These are phyloP conservation scores for Drosophila persimilis DNA, from an alignment of 1,140 invertebrate species.

Conservation along the genomic window DNA sequence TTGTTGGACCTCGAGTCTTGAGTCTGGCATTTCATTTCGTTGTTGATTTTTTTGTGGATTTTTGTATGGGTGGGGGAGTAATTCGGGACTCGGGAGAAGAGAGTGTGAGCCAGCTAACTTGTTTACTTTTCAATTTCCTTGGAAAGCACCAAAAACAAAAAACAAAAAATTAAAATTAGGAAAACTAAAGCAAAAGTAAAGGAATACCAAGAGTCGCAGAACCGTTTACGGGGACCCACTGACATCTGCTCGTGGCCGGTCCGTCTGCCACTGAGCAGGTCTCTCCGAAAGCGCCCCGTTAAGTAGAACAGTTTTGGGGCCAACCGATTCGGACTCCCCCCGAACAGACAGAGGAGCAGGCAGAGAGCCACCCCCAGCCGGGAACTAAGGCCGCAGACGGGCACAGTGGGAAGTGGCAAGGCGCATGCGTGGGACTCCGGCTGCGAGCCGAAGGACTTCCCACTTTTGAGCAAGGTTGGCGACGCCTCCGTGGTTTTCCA, in stretches of 20 bases:
- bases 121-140: constrained; percentile 57
- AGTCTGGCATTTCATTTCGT: constrained; percentile 27
- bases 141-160: background rate
- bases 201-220: background rate
- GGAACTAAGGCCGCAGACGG: background rate
- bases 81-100: constrained; percentile 12
- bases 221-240: background rate
- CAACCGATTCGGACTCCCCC: constrained; percentile 49
- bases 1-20: constrained; percentile 50
- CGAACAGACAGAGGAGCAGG: constrained; percentile 1
- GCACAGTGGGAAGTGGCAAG: background rate
- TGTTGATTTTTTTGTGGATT: constrained; percentile 13
- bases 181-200: background rate
- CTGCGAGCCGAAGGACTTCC: constrained; percentile 47
- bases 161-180: background rate
- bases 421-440: constrained; percentile 27
- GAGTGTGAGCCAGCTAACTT: constrained; percentile 28
- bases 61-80: constrained; percentile 11
- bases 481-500: constrained; percentile 69
- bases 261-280: constrained; percentile 61
- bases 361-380: constrained; percentile 1
- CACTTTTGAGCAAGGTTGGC: constrained; percentile 38
- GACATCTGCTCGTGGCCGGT: constrained; percentile 49
- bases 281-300: constrained; percentile 68
- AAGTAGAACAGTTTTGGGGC: constrained; percentile 61